phyloP scores from a whole-genome alignment of 1,140 invertebrate genomes.

The Adoxophyes honmai region DNA sequence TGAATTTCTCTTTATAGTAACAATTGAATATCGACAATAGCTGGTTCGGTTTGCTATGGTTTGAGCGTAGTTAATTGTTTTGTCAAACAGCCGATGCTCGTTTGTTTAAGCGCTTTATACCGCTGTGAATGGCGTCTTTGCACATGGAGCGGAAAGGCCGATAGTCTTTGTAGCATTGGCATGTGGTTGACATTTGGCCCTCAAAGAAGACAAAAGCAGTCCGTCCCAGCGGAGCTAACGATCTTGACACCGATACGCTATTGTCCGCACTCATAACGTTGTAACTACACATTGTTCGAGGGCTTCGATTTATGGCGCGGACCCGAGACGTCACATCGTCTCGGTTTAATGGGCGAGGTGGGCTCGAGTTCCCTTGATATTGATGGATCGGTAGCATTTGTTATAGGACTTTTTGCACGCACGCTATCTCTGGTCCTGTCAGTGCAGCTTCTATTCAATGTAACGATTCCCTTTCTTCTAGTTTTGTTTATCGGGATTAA shows the following conservation, averaged over 20 bases:
- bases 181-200: slow-evolving; percentile 35
- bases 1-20: too few relatives aligned
- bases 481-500: too few relatives aligned
- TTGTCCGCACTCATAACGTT: slow-evolving; percentile 27
- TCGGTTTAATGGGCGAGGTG: slow-evolving; percentile 1
- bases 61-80: too few relatives aligned
- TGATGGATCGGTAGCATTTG: slow-evolving; percentile 9
- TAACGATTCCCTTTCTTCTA: too few relatives aligned
- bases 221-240: slow-evolving; percentile 27
- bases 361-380: slow-evolving; percentile 7
- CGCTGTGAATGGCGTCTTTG: neutral
- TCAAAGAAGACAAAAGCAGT: slow-evolving; percentile 40
- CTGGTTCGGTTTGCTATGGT: too few relatives aligned
- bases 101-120: slow-evolving; percentile 3
- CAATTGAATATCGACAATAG: too few relatives aligned
- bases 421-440: slow-evolving; percentile 10
- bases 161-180: slow-evolving; percentile 7
- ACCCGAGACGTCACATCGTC: slow-evolving; percentile 20
- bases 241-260: slow-evolving; percentile 52
- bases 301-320: slow-evolving; percentile 32
- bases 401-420: slow-evolving; percentile 9
- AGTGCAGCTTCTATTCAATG: neutral
- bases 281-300: slow-evolving; percentile 29
- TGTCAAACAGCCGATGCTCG: neutral
- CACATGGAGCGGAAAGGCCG: neutral